Conservation (phyloP, 2,113 vertebrate genomes). For the Salvator merianae region DNA sequence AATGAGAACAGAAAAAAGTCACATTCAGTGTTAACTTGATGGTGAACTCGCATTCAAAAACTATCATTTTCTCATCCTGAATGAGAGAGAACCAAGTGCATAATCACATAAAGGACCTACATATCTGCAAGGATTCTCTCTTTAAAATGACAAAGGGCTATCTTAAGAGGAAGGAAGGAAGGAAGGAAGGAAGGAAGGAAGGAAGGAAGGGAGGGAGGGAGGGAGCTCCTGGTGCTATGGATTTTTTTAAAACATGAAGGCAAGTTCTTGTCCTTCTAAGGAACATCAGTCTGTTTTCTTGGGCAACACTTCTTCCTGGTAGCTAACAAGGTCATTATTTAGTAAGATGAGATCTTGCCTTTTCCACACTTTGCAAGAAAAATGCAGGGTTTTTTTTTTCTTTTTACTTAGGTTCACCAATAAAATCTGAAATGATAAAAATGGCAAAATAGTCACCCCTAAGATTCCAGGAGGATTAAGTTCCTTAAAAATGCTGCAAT, state of each 20-base stretch:
- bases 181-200: too few species aligned
- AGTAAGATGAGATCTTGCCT: background rate
- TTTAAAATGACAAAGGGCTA: constrained; percentile 73
- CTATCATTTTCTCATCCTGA: constrained; percentile 70
- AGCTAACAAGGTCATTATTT: background rate
- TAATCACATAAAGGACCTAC: constrained; percentile 72
- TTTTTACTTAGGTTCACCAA: too few species aligned
- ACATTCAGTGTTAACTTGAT: constrained; percentile 68
- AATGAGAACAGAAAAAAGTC: constrained; percentile 51
- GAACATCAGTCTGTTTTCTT: background rate
- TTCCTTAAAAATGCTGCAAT: too few species aligned
- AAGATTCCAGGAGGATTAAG: too few species aligned
- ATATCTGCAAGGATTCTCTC: constrained; percentile 70
- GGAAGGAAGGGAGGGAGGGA: too few species aligned
- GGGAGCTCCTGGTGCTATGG: too few species aligned
- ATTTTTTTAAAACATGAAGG: too few species aligned
- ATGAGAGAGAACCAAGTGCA: constrained; percentile 71
- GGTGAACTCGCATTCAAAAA: constrained; percentile 70
- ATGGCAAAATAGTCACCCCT: too few species aligned
- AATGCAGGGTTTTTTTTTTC: too few species aligned
- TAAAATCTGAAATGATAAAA: too few species aligned
- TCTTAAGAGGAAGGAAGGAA: constrained; percentile 6
- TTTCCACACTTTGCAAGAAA: background rate
- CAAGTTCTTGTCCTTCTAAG: background rate
- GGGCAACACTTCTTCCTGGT: background rate